Evolutionary conservation across 2,113 vertebrate species (phyloP), one percentile per base, ranked within the genome.

Genomic region (Corythoichthys intestinalis): DNA sequence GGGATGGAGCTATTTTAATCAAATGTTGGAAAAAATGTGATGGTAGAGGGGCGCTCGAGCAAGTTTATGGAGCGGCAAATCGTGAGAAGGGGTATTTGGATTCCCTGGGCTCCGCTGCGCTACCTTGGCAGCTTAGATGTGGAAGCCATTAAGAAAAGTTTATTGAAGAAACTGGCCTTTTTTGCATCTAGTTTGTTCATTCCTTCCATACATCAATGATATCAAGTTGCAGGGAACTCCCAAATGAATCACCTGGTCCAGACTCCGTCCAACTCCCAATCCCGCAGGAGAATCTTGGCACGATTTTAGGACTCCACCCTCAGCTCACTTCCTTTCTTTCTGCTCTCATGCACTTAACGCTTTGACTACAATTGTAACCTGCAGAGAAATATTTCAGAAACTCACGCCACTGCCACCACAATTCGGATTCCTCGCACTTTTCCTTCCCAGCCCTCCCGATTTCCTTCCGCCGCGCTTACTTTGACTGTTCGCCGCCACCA

Each of bases 301-400:
- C 37, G 44, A 4, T 61, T 66, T 70, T 6, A 72, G 67, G 66
- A 77, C 88, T 48, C 70, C 69, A 81, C 63, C 70, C 82, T 20
- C 65, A 67, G 76, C 68, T 66, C 82, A 67, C 41, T 75, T 74
- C 56, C 70, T 75, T 35, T 72, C 53, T 56, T 67, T n/a, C 71
- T 82, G 84, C 81, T 71, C 58, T 52, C 70, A 70, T 14, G 20
- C 70, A 57, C 75, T 67, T 83, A 91, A 88, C 79, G 89, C 71
- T 60, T 85, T 83, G 80, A 90, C 6, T 65, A 67, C 73, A 74
- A 57, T 56, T 73, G 20, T 54, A 74, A 66, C 70, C 69, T 71
- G 85, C 48, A 61, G 48, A 58, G 63, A 80, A 82, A 88, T 84
- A 81, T 80, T 85, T 84, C 77, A 59, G 75, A 84, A 71, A 82